Percentiles rank a stretch among this genome's conserved stretches.
phyloP scores from a whole-genome alignment of 2,888 invertebrate species.

The Apodemia duryi region DNA sequence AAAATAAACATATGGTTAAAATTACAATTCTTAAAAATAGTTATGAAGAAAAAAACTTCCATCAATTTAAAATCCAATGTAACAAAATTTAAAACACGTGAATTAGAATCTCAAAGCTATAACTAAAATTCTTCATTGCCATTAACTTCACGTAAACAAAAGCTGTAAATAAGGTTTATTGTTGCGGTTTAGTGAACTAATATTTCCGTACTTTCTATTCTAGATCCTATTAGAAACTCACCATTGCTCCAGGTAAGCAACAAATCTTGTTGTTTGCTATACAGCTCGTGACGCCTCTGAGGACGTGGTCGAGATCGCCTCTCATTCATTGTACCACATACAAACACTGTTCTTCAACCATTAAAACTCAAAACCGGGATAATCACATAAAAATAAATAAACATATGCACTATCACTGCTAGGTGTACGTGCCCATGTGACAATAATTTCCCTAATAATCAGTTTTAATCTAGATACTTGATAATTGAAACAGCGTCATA shows the following conservation, averaged over 20 bases:
- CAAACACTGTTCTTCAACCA: slow-evolving; percentile 26
- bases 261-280: slow-evolving; percentile 62
- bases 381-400: slow-evolving; percentile 43
- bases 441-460: slow-evolving; percentile 48
- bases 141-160: not conserved
- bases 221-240: slow-evolving; percentile 41
- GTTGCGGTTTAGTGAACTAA: not conserved
- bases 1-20: not conserved
- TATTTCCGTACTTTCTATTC: slow-evolving; percentile 11
- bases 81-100: no score
- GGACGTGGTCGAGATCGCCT: slow-evolving; percentile 56
- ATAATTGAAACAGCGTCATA: slow-evolving; percentile 61
- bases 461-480: slow-evolving; percentile 59
- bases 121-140: not conserved
- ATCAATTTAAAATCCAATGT: no score
- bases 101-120: not conserved
- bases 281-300: slow-evolving; percentile 59
- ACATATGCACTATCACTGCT: slow-evolving; percentile 40
- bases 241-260: slow-evolving; percentile 67
- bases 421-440: slow-evolving; percentile 61
- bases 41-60: no score
- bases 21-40: no score
- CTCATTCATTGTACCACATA: slow-evolving; percentile 50
- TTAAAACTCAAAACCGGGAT: slow-evolving; percentile 31
- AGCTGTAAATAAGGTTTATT: not conserved